phyloP scores from a whole-genome alignment of 1,140 invertebrate species.

The Drosophila simulans region DNA sequence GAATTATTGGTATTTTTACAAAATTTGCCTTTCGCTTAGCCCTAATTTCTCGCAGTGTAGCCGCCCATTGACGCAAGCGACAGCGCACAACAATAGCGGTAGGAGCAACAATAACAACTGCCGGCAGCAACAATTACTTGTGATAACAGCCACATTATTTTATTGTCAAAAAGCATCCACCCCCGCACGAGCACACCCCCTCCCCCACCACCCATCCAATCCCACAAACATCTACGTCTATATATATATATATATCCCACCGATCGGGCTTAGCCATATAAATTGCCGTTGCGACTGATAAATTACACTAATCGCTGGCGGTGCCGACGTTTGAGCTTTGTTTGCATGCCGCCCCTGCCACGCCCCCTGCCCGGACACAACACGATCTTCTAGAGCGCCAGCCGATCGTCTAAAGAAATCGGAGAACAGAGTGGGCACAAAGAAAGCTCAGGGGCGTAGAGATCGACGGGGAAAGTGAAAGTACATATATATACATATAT shows the following conservation, averaged over 20 bases:
- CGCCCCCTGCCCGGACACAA: not conserved
- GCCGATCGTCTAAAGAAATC: slow-evolving; percentile 3
- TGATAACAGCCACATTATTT: slow-evolving; percentile 72
- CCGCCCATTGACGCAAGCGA: slow-evolving; percentile 45
- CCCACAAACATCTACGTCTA: too few species aligned
- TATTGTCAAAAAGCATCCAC: slow-evolving; percentile 66
- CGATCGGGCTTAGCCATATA: slow-evolving; percentile 30
- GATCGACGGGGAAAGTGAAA: slow-evolving; percentile 4
- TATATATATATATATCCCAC: not conserved
- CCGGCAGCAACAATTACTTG: slow-evolving; percentile 63
- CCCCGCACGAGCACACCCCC: not conserved
- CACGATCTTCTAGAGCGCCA: slow-evolving; percentile 24
- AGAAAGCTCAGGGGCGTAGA: not conserved
- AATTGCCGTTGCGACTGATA: slow-evolving; percentile 67
- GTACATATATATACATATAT: not conserved
- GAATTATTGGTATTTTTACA: too few species aligned
- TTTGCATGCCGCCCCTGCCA: slow-evolving; percentile 14
- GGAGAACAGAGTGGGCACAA: not conserved
- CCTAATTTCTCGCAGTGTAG: slow-evolving; percentile 5
- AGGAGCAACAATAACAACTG: slow-evolving; percentile 20
- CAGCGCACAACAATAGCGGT: slow-evolving; percentile 25
- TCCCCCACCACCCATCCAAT: too few species aligned
- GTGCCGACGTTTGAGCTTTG: slow-evolving; percentile 44
- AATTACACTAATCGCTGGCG: slow-evolving; percentile 70
- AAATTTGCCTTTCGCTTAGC: not conserved